Base-by-base conservation (phyloP, 2,113 vertebrate genomes). In the Grallaria varia region DNA sequence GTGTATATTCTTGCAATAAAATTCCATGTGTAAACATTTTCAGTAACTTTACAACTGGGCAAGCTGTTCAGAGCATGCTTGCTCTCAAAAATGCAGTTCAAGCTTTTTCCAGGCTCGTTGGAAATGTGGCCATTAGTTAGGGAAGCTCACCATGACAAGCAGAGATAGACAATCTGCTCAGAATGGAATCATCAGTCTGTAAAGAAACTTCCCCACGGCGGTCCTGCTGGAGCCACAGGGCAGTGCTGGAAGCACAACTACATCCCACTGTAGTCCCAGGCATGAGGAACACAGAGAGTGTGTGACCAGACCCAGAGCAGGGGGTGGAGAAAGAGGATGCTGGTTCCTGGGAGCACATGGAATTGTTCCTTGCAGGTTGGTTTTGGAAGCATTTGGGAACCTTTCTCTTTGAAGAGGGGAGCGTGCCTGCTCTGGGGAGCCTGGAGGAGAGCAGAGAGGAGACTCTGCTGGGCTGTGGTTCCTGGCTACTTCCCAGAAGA, bases 1-100 rank as follows among this genome's bases (percentile, higher is more conserved):
- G 52, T 86, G 35, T 66, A 40, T 93, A 60, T 50, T 75, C 82
- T 87, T 92, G 71, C 82, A 93, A 55, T 58, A 88, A 96, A 87
- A 95, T 84, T 89, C 69, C 80, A 60, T n/a, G 27, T 87, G 68
- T 90, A 90, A 90, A 68, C 50, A 85, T 72, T 93, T 93, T 89
- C 96, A 89, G 9, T 93, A 90, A 74, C 66, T 91, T n/a, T 77
- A 59, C 77, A 79, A 81, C 64, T 72, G 85, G 79, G 37, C 50
- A 95, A 95, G 87, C 87, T 96, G 84, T 92, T 92, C 37, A 90
- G 85, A 84, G 86, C 66, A 88, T 84, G 74, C 81, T 92, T 68
- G 22, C 71, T 40, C 47, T 84, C 80, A 76, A 78, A 94, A 90
- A 76, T 28, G 90, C 60, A 84, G 60, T 55, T 94, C 80, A 64